Evolutionary conservation across 2,113 vertebrate species (phyloP), one percentile per base, ranked within the genome.

Genomic region (Martes martes): DNA sequence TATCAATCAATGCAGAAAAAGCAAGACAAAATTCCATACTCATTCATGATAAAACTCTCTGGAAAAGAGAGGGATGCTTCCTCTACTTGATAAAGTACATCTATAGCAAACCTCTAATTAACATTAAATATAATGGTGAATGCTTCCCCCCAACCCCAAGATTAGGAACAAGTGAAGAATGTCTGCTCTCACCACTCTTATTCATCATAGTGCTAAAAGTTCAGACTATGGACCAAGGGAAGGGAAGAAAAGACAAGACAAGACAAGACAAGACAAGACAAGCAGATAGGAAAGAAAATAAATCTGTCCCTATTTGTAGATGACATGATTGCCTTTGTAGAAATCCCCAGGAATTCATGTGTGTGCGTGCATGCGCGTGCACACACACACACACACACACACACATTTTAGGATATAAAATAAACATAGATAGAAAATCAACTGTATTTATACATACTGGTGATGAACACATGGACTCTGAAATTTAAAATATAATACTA

Each of bases 301-400:
- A 82, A 74, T 89, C 14, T 39, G 36, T 47, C 47, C 36, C 57
- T 74, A 10, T 83, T 57, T 93, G 57, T 76, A 45, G 47, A 83
- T 16, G 26, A 82, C 16, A 67, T 11, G 39, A n/a, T 14, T 73
- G 21, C 71, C 79, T 71, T 26, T 69, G 21, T 33, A 59, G 39
- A 57, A 93, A 73, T 73, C 15, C 65, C 42, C 83, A 87, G 21
- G 73, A 71, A 61, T 52, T 55, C 9, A 31, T 16, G 26, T 76
- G 42, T 45, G 39, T 8, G 11, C 2, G 2, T 39, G 11, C 8
- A 2, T 1, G 8, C 23, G 11, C 4, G 13, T 5, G 39, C 5
- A 4, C 31, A 21, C 42, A 45, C 6, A 50, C 4, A 50, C 31
- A 28, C 9, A 36, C 6, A 45, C 23, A 65, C 47, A 3, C 39